Evolutionary conservation across 2,797 vertebrate species (phyloP), one percentile per base, ranked within the genome.

Genomic region (Cuniculus paca): DNA sequence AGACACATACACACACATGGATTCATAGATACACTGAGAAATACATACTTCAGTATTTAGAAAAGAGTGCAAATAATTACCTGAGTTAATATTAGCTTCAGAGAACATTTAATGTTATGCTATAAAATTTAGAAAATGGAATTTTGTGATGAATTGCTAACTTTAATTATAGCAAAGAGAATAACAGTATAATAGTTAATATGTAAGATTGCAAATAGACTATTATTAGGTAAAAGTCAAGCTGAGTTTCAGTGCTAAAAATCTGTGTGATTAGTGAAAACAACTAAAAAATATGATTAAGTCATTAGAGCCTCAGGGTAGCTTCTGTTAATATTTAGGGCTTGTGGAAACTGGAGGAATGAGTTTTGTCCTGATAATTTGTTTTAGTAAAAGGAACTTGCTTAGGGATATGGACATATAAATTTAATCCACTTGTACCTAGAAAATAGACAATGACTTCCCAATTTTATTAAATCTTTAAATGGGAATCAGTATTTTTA

Each of bases 81-180:
- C 13, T 77, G 90, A 31, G 11, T 82, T 93, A 94, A 78, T 88
- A 72, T 88, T 92, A 75, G 5, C 52, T 95, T 94, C 22, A 90
- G 81, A 60, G 78, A 93, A 86, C 93, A 83, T 39, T 97, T 92
- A 80, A 6, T 94, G 28, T 60, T 52, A 93, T 87, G 34, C 22
- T 81, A 24, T 95, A 91, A 97, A 96, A 90, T 52, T 80, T 87
- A 94, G 65, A 91, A 84, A 95, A 95, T 54, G n/a, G 16, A 3
- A 88, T 94, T 95, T 85, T 75, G 84, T 70, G 89, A 75, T 75
- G 54, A 97, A 97, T 11, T 72, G 6, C 50, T 87, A 94, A 81
- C 83, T 94, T 96, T 91, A 96, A 95, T 91, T 97, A 95, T 70
- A 96, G 19, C 52, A 94, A 95, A 91, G 77, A 92, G n/a, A 75